These are phyloP conservation scores for Dendrocincla tyrannina DNA, from an alignment of 2,797 vertebrate genomes.

Conservation along the genomic window DNA sequence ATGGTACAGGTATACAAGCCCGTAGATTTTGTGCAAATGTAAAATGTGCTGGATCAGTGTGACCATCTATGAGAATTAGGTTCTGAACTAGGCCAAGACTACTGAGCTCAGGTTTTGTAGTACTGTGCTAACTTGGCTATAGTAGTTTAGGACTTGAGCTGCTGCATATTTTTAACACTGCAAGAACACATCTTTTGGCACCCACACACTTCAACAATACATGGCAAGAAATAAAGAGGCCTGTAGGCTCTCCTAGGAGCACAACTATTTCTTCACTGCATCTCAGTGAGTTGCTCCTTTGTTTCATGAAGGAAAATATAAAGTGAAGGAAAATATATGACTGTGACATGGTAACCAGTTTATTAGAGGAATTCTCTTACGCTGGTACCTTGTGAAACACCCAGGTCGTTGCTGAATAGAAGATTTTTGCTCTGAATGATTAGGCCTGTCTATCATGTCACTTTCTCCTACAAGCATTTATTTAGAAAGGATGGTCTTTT, in stretches of 20 bases:
- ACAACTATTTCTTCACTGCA: background rate
- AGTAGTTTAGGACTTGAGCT: background rate
- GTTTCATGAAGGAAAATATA: background rate
- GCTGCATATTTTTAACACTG: background rate
- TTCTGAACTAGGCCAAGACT: background rate
- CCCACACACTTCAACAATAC: background rate
- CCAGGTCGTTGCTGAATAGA: background rate
- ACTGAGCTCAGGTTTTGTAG: background rate
- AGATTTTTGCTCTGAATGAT: background rate
- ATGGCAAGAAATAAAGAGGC: background rate
- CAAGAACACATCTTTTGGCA: background rate
- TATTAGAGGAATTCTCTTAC: background rate
- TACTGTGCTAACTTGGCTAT: background rate
- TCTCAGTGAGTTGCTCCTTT: background rate
- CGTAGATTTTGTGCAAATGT: background rate
- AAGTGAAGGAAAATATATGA: background rate
- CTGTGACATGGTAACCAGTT: background rate
- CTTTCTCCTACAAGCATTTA: background rate
- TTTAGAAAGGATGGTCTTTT: background rate
- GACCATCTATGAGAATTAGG: background rate
- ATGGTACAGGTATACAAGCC: background rate
- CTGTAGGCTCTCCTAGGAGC: rapidly evolving
- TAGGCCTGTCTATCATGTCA: background rate
- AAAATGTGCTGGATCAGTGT: background rate
- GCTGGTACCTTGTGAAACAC: background rate